These are phyloP conservation scores for Chelonoidis abingdonii DNA, from an alignment of 2,113 vertebrate species.

Conservation along the genomic window DNA sequence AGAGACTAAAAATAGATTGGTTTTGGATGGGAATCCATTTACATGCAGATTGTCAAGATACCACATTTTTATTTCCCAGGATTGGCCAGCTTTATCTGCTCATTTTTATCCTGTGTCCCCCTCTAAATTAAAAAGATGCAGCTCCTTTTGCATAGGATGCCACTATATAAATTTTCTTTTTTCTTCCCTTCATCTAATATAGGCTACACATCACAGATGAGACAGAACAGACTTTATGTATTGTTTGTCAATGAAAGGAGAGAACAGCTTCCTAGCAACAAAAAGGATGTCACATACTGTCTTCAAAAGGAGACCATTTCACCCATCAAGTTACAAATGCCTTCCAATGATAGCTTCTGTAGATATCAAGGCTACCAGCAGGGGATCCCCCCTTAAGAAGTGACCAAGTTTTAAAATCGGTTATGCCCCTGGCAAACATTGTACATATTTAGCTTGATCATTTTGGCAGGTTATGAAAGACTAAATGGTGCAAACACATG, in stretches of 20 bases:
- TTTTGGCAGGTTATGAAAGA: conserved; percentile 52
- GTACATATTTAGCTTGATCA: conserved; percentile 29
- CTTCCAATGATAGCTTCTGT: background rate
- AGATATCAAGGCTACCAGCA: background rate
- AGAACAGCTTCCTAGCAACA: conserved; percentile 48
- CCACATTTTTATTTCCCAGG: background rate
- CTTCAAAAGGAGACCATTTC: conserved; percentile 28
- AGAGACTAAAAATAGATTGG: background rate
- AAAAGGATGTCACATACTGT: conserved; percentile 16
- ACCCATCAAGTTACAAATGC: background rate
- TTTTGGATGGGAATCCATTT: accelerated
- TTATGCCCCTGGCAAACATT: conserved; percentile 37
- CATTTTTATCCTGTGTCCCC: background rate
- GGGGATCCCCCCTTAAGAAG: conserved; percentile 26
- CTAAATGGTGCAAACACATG: conserved; percentile 44
- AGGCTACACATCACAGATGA: conserved; percentile 27
- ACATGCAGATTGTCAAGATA: accelerated
- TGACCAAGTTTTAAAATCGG: background rate
- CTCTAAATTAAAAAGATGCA: background rate
- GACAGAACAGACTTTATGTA: conserved; percentile 47
- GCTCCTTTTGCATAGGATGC: background rate
- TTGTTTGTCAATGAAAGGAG: conserved; percentile 38
- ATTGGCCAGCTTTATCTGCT: background rate
- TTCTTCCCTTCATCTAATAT: background rate
- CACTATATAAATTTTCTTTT: conserved; percentile 1